Percentiles rank a stretch among this genome's conserved stretches.
phyloP scores from a whole-genome alignment of 2,888 invertebrate genomes.

The Drosophila kambysellisi region DNA sequence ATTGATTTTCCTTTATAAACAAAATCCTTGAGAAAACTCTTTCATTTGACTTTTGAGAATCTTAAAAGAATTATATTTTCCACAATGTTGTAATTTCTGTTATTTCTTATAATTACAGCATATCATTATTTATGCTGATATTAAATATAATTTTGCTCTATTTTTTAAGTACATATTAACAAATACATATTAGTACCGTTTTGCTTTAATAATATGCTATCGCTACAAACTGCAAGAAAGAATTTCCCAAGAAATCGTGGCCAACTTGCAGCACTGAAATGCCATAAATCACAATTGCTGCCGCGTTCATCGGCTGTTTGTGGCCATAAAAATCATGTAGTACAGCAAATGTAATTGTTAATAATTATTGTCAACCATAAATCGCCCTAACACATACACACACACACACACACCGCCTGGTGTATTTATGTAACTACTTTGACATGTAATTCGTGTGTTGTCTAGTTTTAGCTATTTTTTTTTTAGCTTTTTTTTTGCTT shows the following conservation, averaged over 20 bases:
- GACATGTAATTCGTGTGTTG: conserved; percentile 7
- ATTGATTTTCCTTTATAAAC: no score
- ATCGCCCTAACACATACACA: conserved; percentile 5
- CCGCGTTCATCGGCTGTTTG: conserved; percentile 13
- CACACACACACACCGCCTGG: neutral
- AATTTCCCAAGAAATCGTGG: neutral
- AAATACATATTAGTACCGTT: neutral
- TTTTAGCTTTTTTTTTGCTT: no score
- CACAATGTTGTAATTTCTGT: neutral
- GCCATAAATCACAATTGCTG: conserved; percentile 35
- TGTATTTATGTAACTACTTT: neutral
- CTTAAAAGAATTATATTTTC: neutral
- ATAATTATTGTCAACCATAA: conserved; percentile 49
- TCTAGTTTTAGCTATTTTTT: neutral
- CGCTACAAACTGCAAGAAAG: neutral
- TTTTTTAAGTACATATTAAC: neutral
- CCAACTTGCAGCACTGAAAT: neutral
- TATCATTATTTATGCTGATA: no score
- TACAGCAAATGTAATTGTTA: conserved; percentile 33
- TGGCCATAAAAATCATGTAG: conserved; percentile 27
- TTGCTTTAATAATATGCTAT: neutral
- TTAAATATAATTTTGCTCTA: neutral
- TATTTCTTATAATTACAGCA: no score
- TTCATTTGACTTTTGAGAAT: neutral
- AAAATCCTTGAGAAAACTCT: no score